These are phyloP conservation scores for Drosophila vallismaia DNA, from an alignment of 2,888 invertebrate genomes.

Conservation along the genomic window DNA sequence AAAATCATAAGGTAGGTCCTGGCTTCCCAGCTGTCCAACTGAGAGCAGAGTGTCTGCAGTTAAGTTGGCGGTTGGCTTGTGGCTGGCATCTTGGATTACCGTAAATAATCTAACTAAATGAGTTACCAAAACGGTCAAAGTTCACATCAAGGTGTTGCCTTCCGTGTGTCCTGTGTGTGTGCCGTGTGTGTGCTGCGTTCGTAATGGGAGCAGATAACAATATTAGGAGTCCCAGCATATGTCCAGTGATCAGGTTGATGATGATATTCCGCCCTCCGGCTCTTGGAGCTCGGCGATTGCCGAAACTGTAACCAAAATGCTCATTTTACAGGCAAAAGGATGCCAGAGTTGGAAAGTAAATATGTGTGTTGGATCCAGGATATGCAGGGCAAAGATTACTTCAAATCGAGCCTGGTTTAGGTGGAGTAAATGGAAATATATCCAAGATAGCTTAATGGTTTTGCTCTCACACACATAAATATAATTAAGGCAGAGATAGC, in stretches of 20 bases:
- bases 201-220: conserved; percentile 45
- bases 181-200: background rate
- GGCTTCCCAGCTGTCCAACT: background rate
- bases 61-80: conserved; percentile 62
- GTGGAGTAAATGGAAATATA: conserved; percentile 25
- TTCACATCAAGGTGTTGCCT: conserved; percentile 70
- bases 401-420: conserved; percentile 29
- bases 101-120: conserved; percentile 77
- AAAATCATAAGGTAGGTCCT: background rate
- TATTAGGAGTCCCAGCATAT: conserved; percentile 45
- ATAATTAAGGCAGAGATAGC: background rate
- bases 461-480: background rate
- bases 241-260: conserved; percentile 42
- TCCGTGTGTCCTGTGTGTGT: conserved; percentile 8
- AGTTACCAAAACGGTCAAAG: conserved; percentile 77
- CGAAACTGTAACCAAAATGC: conserved; percentile 40
- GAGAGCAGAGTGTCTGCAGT: conserved; percentile 50
- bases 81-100: conserved; percentile 72
- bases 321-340: conserved; percentile 38
- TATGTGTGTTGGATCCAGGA: conserved; percentile 13
- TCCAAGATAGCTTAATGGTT: background rate
- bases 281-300: conserved; percentile 11
- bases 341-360: conserved; percentile 9
- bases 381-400: conserved; percentile 32
- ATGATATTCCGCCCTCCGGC: conserved; percentile 40